These are phyloP conservation scores for Dicranocentrus wangi DNA, from an alignment of 2,888 invertebrate species.

Conservation along the genomic window DNA sequence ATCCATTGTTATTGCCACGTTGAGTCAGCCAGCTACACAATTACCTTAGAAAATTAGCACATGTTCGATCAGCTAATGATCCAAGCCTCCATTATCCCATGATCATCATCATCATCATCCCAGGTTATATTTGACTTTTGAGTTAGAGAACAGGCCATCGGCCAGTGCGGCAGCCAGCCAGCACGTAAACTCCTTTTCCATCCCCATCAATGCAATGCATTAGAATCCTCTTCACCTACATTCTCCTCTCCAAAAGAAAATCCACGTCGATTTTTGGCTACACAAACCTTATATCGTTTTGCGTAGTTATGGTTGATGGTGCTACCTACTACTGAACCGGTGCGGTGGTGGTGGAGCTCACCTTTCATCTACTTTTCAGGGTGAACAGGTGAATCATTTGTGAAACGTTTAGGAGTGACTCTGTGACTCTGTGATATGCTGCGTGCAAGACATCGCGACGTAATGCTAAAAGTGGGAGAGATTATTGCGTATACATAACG, in stretches of 20 bases:
- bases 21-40: background rate
- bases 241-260: background rate
- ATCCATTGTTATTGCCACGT: no score
- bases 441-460: background rate
- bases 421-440: no score
- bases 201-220: no score
- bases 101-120: background rate
- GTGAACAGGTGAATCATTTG: background rate
- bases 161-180: background rate
- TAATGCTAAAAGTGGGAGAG: background rate
- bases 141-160: background rate
- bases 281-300: background rate
- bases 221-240: background rate
- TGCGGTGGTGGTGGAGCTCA: no score
- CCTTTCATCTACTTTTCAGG: background rate
- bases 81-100: background rate
- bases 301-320: no score
- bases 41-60: background rate
- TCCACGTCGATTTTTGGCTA: background rate
- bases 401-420: no score
- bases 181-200: background rate
- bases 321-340: no score
- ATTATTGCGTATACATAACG: background rate
- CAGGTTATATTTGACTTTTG: background rate
- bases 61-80: background rate